phyloP scores from a whole-genome alignment of 2,113 vertebrate genomes.

The Nycticryphes semicollaris region DNA sequence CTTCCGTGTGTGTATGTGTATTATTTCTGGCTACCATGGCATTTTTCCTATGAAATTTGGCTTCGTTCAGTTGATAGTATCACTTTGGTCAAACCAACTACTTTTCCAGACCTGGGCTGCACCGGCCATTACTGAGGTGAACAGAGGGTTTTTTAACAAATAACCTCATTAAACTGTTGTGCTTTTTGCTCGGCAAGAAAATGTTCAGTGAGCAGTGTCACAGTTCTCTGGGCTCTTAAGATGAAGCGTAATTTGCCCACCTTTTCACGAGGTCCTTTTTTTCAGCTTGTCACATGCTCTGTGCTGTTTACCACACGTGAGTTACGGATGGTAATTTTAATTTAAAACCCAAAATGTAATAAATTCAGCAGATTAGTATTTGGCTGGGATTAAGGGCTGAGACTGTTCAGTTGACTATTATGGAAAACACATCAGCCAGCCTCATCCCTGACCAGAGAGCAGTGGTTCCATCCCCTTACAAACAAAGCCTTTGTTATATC shows the following conservation, averaged over 20 bases:
- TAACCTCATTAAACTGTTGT: background rate
- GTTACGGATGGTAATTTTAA: slow-evolving; percentile 66
- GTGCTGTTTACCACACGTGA: slow-evolving; percentile 29
- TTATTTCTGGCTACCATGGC: slow-evolving; percentile 34
- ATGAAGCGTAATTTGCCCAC: background rate
- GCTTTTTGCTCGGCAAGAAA: background rate
- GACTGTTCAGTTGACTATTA: slow-evolving; percentile 63
- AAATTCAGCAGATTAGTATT: slow-evolving; percentile 71
- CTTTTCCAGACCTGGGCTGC: slow-evolving; percentile 56
- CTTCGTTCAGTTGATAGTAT: slow-evolving; percentile 41
- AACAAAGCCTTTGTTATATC: slow-evolving; percentile 70
- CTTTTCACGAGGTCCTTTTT: background rate
- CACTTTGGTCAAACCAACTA: slow-evolving; percentile 43
- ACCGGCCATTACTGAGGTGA: background rate
- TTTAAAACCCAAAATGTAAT: slow-evolving; percentile 70
- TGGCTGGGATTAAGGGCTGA: slow-evolving; percentile 60
- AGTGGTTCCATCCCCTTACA: slow-evolving; percentile 61
- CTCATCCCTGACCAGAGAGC: slow-evolving; percentile 55
- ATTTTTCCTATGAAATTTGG: slow-evolving; percentile 48
- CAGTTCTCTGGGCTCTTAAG: background rate
- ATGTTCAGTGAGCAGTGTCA: background rate
- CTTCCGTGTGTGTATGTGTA: background rate
- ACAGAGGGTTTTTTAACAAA: slow-evolving; percentile 8
- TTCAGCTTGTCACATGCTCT: slow-evolving; percentile 30
- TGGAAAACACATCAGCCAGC: slow-evolving; percentile 72